A percentile compares a stretch with the other conserved stretches of the same genome.
phyloP scores from a whole-genome alignment of 1,140 invertebrate species.

The Leucophenga varia region DNA sequence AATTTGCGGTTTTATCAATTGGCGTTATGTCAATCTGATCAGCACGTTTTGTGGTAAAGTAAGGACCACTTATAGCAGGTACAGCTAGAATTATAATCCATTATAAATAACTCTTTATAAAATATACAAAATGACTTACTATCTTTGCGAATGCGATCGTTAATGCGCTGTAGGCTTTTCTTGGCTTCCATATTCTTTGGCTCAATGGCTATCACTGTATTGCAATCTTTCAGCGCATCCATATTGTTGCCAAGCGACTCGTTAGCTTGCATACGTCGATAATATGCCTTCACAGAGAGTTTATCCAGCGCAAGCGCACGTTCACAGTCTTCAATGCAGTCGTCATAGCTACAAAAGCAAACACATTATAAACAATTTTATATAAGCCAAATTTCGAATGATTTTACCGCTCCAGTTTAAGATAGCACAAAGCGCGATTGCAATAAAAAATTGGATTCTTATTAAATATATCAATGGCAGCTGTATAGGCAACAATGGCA shows the following conservation, averaged over 20 bases:
- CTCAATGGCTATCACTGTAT: slow-evolving; percentile 41
- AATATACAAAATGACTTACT: slow-evolving; percentile 15
- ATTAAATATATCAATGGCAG: slow-evolving; percentile 74
- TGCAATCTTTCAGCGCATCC: slow-evolving; percentile 51
- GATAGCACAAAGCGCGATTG: slow-evolving; percentile 84
- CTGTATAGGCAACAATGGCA: slow-evolving; percentile 78
- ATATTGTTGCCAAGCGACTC: slow-evolving; percentile 46
- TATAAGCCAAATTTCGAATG: too few relatives aligned
- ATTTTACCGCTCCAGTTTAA: slow-evolving; percentile 80
- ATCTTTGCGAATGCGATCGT: slow-evolving; percentile 33
- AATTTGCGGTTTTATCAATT: slow-evolving; percentile 64
- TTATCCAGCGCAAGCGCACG: slow-evolving; percentile 39
- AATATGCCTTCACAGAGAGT: slow-evolving; percentile 45
- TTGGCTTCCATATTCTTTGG: slow-evolving; percentile 49
- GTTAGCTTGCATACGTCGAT: slow-evolving; percentile 53
- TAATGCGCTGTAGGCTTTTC: slow-evolving; percentile 37
- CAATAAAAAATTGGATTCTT: slow-evolving; percentile 81
- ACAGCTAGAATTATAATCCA: slow-evolving; percentile 15
- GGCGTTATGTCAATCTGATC: slow-evolving; percentile 61
- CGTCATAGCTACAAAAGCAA: slow-evolving; percentile 27
- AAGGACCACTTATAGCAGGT: slow-evolving; percentile 42
- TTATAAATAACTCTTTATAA: not conserved
- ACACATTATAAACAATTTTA: not conserved
- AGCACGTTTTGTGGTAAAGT: slow-evolving; percentile 54
- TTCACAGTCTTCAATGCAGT: slow-evolving; percentile 45